A percentile compares a stretch with the other conserved stretches of the same genome.
Conservation (phyloP, 2,888 invertebrate species). For the Scaptomyza parva region DNA sequence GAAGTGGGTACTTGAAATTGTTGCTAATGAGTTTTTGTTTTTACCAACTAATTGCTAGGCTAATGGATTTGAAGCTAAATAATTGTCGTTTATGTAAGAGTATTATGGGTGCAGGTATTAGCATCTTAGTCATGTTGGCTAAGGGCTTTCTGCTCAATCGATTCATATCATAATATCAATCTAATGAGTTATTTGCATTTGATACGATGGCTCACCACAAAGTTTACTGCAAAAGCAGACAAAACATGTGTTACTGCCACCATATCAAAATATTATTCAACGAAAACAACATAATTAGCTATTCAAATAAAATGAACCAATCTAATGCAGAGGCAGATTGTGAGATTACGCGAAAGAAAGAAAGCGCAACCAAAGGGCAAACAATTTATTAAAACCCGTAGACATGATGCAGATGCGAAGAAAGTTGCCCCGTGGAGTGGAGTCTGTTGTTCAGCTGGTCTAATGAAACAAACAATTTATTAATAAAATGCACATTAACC, state of each 20-base stretch:
- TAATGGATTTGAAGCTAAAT: conserved; percentile 53
- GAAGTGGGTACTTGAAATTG: conserved; percentile 47
- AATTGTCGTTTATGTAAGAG: conserved; percentile 13
- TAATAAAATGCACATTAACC: conserved; percentile 77
- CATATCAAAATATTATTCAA: conserved; percentile 75
- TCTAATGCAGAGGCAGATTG: conserved; percentile 30
- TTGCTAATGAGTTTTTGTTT: conserved; percentile 65
- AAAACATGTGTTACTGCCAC: conserved; percentile 64
- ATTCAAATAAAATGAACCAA: conserved; percentile 48
- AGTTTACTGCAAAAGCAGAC: conserved; percentile 37
- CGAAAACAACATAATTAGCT: conserved; percentile 75
- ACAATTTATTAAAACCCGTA: conserved; percentile 66
- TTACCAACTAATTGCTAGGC: conserved; percentile 58
- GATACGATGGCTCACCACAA: conserved; percentile 12
- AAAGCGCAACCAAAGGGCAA: conserved; percentile 66
- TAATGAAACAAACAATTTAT: conserved; percentile 78
- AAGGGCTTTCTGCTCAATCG: not conserved
- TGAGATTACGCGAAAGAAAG: conserved; percentile 37
- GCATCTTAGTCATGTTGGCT: conserved; percentile 30
- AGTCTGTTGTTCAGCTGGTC: conserved; percentile 22
- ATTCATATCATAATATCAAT: conserved; percentile 24
- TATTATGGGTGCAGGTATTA: not conserved
- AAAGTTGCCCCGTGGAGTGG: conserved; percentile 62
- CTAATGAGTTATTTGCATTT: conserved; percentile 59
- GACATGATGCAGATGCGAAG: conserved; percentile 51